Evolutionary conservation across 1,140 invertebrate species (phyloP), one percentile per base, ranked within the genome.

Genomic region (Aphis gossypii): DNA sequence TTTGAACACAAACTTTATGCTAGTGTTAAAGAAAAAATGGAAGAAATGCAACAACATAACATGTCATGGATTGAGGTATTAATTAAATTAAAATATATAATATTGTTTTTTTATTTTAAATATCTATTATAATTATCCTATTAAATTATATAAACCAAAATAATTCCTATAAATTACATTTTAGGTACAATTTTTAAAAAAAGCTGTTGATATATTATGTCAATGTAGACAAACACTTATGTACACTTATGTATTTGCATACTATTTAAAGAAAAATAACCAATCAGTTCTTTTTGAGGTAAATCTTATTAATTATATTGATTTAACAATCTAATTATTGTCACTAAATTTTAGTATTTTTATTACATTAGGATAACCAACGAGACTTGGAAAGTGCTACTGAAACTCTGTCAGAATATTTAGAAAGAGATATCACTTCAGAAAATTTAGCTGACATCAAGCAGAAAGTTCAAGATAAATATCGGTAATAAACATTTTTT

Each of bases 201-300:
- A 99, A 95, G 99, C 99, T 92, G 99, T 99, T 90, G 99, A 99
- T 96, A 99, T 99, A 95, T 96, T 99, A 48, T 99, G 98, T 96
- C 98, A 98, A 95, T 99, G 99, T 96, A 96, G 99, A 94, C 98
- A 99, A 95, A 99, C 99, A 41, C 96, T 99, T 21, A 99, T 99
- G 99, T 99, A 99, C 96, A 99, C 99, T 92, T 99, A 99, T 95
- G 99, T 99, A 92, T 99, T 99, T 96, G 99, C 99, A 94, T 99
- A 99, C 96, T 99, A 99, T 95, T 96, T 99, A 95, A 97, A 97
- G 95, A 99, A 99, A 96, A 99, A 99, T 96, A 99, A 99, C 96
- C 99, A 99, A 96, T 99, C 98, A 94, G 98, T 98, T 95, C 99
- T 99, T 95, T 99, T 99, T 96, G 99, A 99, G 95, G 96, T 96